A percentile compares a stretch with the other conserved stretches of the same genome.
Evolutionary conservation across 1,140 invertebrate species (phyloP).

Genomic region (Drosophila oshimai): DNA sequence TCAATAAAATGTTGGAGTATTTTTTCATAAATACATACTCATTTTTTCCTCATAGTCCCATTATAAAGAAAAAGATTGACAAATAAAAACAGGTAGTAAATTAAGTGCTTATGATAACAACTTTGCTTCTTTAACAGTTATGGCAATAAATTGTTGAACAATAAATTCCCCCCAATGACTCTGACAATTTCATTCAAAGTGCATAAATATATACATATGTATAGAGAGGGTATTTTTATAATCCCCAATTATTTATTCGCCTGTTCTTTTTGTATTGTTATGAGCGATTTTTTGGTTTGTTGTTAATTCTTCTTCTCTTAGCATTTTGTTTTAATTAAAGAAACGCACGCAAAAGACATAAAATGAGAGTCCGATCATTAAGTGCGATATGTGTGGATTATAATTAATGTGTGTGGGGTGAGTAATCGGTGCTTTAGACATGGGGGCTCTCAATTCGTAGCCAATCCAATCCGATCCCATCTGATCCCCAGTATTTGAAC

Average conservation of each 20-base stretch:
- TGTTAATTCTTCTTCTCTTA: slow-evolving; percentile 5
- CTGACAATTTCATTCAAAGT: slow-evolving; percentile 19
- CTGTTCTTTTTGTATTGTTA: neutral
- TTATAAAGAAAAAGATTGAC: neutral
- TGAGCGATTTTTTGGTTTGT: slow-evolving; percentile 10
- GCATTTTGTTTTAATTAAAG: slow-evolving; percentile 30
- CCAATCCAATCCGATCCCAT: neutral
- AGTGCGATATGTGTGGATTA: slow-evolving; percentile 32
- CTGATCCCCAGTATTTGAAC: neutral
- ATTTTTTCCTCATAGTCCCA: neutral
- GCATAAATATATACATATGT: neutral
- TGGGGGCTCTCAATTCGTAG: neutral
- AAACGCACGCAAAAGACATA: slow-evolving; percentile 42
- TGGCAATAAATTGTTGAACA: slow-evolving; percentile 5
- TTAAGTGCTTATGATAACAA: neutral
- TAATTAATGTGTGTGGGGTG: slow-evolving; percentile 58
- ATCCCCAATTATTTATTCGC: neutral
- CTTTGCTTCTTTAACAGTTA: neutral
- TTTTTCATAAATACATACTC: neutral
- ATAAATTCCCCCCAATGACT: slow-evolving; percentile 1
- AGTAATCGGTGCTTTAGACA: slow-evolving; percentile 47
- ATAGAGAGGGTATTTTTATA: slow-evolving; percentile 20
- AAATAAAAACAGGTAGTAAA: neutral
- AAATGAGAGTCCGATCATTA: slow-evolving; percentile 29
- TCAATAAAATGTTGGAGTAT: no score